Conservation (phyloP, 1,140 invertebrate genomes). For the Battus philenor region DNA sequence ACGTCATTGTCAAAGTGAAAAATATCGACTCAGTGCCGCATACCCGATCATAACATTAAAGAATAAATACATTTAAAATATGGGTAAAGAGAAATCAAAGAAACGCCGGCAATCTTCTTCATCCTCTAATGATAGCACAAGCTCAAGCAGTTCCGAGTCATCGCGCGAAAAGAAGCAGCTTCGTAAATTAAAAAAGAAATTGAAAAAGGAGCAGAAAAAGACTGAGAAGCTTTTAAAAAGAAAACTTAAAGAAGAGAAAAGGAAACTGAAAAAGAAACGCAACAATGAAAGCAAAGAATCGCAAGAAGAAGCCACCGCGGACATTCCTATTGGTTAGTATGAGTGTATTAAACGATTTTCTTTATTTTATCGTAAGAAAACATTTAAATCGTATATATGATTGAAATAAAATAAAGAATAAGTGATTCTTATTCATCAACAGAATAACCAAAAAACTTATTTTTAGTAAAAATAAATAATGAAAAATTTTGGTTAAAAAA, state of each 20-base stretch:
- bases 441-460: too few species aligned
- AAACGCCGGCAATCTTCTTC: conserved; percentile 46
- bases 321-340: conserved; percentile 71
- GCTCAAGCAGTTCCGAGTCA: conserved; percentile 45
- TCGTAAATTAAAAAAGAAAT: conserved; percentile 67
- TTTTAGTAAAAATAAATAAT: too few species aligned
- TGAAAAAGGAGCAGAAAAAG: conserved; percentile 66
- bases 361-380: too few species aligned
- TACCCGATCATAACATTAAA: too few species aligned
- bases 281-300: conserved; percentile 25
- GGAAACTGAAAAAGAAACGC: conserved; percentile 52
- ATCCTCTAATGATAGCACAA: conserved; percentile 32
- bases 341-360: too few species aligned
- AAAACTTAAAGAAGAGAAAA: conserved; percentile 64
- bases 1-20: too few species aligned
- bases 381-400: too few species aligned
- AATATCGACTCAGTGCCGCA: too few species aligned
- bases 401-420: too few species aligned
- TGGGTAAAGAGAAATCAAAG: conserved; percentile 62
- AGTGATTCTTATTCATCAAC: too few species aligned
- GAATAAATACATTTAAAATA: conserved; percentile 18
- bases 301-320: conserved; percentile 36
- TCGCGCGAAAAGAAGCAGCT: conserved; percentile 59
- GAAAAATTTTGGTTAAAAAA: too few species aligned
- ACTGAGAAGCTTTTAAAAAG: conserved; percentile 66